A percentile compares a stretch with the other conserved stretches of the same genome.
These are phyloP conservation scores for Cremastinae sp. DNA, from an alignment of 2,888 invertebrate genomes.

Conservation along the genomic window DNA sequence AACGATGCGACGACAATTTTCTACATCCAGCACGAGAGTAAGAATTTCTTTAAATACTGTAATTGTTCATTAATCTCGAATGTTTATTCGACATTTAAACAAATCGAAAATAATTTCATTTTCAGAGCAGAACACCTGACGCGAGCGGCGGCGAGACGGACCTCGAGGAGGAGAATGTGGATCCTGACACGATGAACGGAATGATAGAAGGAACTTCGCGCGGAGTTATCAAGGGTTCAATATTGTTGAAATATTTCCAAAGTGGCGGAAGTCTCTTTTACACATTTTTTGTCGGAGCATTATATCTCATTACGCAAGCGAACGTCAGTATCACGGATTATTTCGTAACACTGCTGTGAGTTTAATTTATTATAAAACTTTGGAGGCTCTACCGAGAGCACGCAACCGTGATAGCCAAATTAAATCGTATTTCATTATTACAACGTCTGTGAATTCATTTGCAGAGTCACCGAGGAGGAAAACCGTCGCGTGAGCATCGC, in stretches of 20 bases:
- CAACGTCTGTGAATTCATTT: no score
- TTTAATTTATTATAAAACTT: constrained; percentile 31
- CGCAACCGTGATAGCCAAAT: neutral
- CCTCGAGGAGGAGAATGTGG: constrained; percentile 73
- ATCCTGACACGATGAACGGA: constrained; percentile 68
- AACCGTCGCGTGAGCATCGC: constrained; percentile 54
- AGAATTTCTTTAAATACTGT: constrained; percentile 16
- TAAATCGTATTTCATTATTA: no score
- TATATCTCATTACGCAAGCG: constrained; percentile 83
- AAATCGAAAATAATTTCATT: no score
- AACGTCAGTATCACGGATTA: constrained; percentile 86
- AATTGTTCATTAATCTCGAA: neutral
- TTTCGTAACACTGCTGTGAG: constrained; percentile 82
- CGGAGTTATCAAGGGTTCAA: constrained; percentile 80
- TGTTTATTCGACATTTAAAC: no score
- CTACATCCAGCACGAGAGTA: constrained; percentile 75
- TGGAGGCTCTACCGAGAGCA: neutral
- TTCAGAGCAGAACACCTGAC: constrained; percentile 77
- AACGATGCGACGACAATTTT: constrained; percentile 72
- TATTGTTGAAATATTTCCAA: constrained; percentile 81
- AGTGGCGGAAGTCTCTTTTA: constrained; percentile 82
- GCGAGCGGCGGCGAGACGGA: constrained; percentile 70
- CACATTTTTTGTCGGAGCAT: constrained; percentile 79
- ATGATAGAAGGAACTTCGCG: constrained; percentile 80
- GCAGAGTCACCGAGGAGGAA: constrained; percentile 84